Base-by-base conservation (phyloP, 2,797 vertebrate species). In the Pangasius macronema region DNA sequence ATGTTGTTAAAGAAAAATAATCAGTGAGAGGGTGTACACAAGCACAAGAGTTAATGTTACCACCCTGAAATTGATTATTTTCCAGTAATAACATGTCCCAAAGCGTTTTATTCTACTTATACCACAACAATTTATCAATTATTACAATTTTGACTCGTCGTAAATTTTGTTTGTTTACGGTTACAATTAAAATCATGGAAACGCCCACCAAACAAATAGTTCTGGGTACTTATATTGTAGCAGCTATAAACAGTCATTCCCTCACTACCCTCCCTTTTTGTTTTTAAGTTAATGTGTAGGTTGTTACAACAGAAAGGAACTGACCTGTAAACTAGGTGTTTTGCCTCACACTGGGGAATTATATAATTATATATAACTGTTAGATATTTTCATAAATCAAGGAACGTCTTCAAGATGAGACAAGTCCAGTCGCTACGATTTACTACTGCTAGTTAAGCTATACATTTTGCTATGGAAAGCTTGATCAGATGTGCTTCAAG, bases 401-500 rank as follows among this genome's bases (percentile, higher is more conserved):
- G 63, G 61, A 51, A 73, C 24, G 5, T 85, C 55, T 49, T 30
- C 2, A 75, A 61, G 70, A 75, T 85, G 70, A 85, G 36, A 63
- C 84, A 77, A 53, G 84, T 79, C 84, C 84, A 85, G 84, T 33
- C 18, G 57, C 73, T 85, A 9, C 67, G 84, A 79, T 33, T 65
- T 77, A 36, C 46, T 39, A 0, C 73, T 20, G 65, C 65, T 65
- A 27, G 68, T 2, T 2, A 27, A 68, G 9, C 13, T n/a, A 83
- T 11, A 27, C 4, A 5, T 53, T 24, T 51, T 55, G 42, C 73
- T 80, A 70, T 83, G 85, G 86, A 88, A 89, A 86, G 87, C 82
- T 93, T 92, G 85, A 89, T 88, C 13, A 92, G 91, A 90, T 92
- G 81, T 49, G 85, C 53, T 57, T 89, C 91, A 90, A 93, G 91